phyloP scores from a whole-genome alignment of 2,797 vertebrate genomes.

The Catamblyrhynchus diadema region DNA sequence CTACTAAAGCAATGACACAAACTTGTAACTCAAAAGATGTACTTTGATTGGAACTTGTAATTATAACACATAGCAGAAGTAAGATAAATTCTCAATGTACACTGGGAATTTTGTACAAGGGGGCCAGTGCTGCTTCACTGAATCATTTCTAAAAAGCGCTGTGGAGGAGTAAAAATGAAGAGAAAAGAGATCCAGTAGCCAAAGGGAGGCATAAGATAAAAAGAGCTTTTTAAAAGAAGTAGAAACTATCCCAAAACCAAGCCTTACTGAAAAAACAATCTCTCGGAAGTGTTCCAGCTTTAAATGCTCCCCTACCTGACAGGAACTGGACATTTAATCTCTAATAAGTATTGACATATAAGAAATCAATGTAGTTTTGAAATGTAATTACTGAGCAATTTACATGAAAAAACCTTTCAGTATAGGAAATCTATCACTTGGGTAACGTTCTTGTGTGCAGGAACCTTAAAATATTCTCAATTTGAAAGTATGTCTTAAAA shows the following conservation, averaged over 20 bases:
- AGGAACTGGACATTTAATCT: conserved; percentile 33
- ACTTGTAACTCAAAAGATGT: conserved; percentile 60
- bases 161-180: neutral
- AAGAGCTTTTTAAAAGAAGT: neutral
- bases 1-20: conserved; percentile 55
- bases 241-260: neutral
- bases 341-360: conserved; percentile 51
- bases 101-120: conserved; percentile 11
- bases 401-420: neutral
- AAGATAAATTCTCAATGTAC: conserved; percentile 29
- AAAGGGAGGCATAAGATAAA: neutral
- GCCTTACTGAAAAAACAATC: neutral
- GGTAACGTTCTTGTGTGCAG: neutral
- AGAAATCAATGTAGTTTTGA: conserved; percentile 55
- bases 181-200: neutral
- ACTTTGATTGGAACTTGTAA: conserved; percentile 55
- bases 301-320: neutral
- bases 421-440: neutral
- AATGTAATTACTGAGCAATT: conserved; percentile 35
- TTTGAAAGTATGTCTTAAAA: neutral
- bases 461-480: neutral
- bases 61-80: conserved; percentile 34
- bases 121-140: conserved; percentile 7
- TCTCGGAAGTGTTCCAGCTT: neutral
- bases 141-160: conserved; percentile 19